Conservation (phyloP, 2,113 vertebrate species). For the Tenrec ecaudatus region DNA sequence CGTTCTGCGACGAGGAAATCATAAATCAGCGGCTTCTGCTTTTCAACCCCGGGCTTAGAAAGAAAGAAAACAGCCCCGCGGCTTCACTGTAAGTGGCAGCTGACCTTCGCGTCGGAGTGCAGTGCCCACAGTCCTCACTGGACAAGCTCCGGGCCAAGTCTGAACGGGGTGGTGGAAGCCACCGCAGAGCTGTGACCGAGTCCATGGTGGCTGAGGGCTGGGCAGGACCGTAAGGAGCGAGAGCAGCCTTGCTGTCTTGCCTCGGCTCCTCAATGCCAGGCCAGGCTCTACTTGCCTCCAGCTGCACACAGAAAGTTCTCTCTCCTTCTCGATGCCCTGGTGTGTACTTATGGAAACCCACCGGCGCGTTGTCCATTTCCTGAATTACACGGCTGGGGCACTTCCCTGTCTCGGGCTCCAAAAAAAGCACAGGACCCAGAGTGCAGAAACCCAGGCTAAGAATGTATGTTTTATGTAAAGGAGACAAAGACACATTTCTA, state of each 20-base stretch:
- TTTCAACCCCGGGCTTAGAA: background rate
- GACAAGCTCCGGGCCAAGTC: background rate
- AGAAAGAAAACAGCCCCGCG: background rate
- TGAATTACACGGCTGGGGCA: background rate
- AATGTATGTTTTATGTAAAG: background rate
- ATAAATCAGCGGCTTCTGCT: background rate
- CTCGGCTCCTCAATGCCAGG: background rate
- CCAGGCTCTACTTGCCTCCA: background rate
- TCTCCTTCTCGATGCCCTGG: background rate
- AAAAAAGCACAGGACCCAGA: background rate
- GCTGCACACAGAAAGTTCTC: background rate
- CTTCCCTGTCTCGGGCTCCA: background rate
- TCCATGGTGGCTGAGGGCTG: accelerated
- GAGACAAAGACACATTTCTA: background rate
- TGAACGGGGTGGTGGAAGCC: background rate
- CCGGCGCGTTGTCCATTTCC: background rate
- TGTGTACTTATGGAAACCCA: background rate
- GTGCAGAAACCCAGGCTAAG: background rate
- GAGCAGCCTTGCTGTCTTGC: background rate
- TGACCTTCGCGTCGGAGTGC: background rate
- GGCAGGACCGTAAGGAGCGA: background rate
- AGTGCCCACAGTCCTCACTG: background rate
- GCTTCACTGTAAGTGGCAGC: background rate
- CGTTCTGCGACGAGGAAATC: background rate
- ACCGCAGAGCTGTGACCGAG: background rate